phyloP scores from a whole-genome alignment of 2,797 vertebrate genomes.

The Epinephelus awoara region DNA sequence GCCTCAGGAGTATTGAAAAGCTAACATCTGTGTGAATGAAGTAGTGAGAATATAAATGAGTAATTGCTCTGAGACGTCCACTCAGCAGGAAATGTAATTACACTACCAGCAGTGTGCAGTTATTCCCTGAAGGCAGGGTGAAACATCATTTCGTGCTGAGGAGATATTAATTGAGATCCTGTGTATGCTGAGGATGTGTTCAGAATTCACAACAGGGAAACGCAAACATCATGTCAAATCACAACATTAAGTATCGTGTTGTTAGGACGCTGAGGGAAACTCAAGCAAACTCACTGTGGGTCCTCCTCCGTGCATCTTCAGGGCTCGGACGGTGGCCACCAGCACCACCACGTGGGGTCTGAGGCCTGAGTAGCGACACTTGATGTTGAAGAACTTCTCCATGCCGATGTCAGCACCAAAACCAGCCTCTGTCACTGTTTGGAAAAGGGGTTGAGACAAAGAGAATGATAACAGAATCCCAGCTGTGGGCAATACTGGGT shows the following conservation, averaged over 20 bases:
- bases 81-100: conserved; percentile 16
- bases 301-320: conserved; percentile 99
- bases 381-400: conserved; percentile 99
- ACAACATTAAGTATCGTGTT: not conserved
- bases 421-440: conserved; percentile 96
- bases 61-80: not conserved
- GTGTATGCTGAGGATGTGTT: not conserved
- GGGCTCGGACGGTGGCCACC: conserved; percentile 95
- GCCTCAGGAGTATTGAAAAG: not conserved
- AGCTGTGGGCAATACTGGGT: not conserved
- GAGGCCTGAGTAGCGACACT: conserved; percentile 96
- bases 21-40: not conserved
- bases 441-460: not conserved
- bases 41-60: not conserved
- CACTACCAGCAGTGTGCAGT: not conserved
- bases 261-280: not conserved
- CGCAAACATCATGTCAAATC: not conserved
- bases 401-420: conserved; percentile 99
- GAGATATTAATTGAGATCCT: not conserved
- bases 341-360: conserved; percentile 96
- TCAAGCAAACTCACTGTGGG: conserved; percentile 87
- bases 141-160: not conserved
- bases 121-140: not conserved
- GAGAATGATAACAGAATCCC: not conserved
- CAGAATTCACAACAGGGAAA: not conserved